These are phyloP conservation scores for Laupala kohalensis DNA, from an alignment of 1,140 invertebrate genomes.

Conservation along the genomic window DNA sequence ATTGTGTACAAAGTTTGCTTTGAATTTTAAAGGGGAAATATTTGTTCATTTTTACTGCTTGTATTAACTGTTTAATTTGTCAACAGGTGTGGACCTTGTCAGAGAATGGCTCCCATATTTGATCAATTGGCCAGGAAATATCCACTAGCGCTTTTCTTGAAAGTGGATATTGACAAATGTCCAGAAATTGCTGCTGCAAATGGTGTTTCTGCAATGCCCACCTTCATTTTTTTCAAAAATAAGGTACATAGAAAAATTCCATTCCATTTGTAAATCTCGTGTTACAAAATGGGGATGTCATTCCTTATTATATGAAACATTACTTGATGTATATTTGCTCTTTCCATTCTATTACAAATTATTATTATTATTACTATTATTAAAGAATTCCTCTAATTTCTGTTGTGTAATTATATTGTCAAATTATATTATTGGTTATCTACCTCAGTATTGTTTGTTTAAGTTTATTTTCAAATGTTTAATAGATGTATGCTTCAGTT, in stretches of 20 bases:
- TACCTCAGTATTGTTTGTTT: too few relatives aligned
- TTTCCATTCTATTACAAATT: too few relatives aligned
- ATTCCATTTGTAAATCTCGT: background rate
- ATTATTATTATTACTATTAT: too few relatives aligned
- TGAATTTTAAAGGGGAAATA: too few relatives aligned
- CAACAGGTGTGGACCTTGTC: slow-evolving; percentile 80
- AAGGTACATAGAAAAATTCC: slow-evolving; percentile 36
- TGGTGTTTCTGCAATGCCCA: slow-evolving; percentile 91
- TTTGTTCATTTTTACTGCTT: too few relatives aligned
- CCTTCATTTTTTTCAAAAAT: slow-evolving; percentile 92
- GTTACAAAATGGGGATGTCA: background rate
- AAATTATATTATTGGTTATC: too few relatives aligned
- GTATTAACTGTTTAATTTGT: too few relatives aligned
- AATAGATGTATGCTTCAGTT: too few relatives aligned
- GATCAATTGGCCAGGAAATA: slow-evolving; percentile 75
- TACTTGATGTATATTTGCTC: background rate
- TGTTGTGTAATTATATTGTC: too few relatives aligned
- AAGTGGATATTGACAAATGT: slow-evolving; percentile 87
- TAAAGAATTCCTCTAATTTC: too few relatives aligned
- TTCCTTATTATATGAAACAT: background rate
- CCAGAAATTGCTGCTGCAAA: slow-evolving; percentile 70
- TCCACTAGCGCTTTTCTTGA: slow-evolving; percentile 79
- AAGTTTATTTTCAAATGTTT: too few relatives aligned
- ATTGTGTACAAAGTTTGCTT: too few relatives aligned
- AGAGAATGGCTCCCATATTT: slow-evolving; percentile 80